Percentiles rank a stretch among this genome's conserved stretches.
phyloP scores from a whole-genome alignment of 2,888 invertebrate genomes.

The Limenitis camilla region DNA sequence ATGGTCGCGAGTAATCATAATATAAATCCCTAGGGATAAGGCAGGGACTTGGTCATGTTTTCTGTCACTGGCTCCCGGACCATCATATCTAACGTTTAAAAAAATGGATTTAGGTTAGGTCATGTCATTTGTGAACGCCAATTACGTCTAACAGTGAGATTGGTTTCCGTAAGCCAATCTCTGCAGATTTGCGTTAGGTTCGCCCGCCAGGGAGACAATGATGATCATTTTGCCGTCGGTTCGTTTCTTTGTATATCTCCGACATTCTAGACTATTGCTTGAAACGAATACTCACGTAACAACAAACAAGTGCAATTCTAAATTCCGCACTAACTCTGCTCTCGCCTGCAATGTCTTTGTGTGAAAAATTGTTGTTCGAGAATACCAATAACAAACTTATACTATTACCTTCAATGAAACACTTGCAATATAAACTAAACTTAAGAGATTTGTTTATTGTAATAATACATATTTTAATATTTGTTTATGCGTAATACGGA shows the following conservation, averaged over 20 bases:
- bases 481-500: not conserved
- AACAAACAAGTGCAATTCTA: conserved; percentile 3
- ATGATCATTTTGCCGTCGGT: not conserved
- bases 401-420: conserved; percentile 20
- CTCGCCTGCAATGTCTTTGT: conserved; percentile 19
- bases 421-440: conserved; percentile 15
- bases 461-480: not conserved
- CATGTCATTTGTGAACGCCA: too few relatives aligned
- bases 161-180: too few relatives aligned
- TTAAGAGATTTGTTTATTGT: conserved; percentile 2
- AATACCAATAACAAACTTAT: conserved; percentile 21
- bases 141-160: too few relatives aligned
- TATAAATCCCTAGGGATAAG: too few relatives aligned
- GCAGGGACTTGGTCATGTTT: too few relatives aligned
- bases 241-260: too few relatives aligned
- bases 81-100: too few relatives aligned
- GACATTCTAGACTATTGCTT: not conserved
- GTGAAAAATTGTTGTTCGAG: conserved; percentile 20
- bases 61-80: too few relatives aligned
- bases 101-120: too few relatives aligned
- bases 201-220: not conserved
- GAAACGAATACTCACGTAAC: not conserved
- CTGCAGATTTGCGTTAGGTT: too few relatives aligned
- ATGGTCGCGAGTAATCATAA: too few relatives aligned
- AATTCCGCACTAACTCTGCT: conserved; percentile 7